Conservation (phyloP, 2,797 vertebrate genomes). For the Chiroxiphia lanceolata region DNA sequence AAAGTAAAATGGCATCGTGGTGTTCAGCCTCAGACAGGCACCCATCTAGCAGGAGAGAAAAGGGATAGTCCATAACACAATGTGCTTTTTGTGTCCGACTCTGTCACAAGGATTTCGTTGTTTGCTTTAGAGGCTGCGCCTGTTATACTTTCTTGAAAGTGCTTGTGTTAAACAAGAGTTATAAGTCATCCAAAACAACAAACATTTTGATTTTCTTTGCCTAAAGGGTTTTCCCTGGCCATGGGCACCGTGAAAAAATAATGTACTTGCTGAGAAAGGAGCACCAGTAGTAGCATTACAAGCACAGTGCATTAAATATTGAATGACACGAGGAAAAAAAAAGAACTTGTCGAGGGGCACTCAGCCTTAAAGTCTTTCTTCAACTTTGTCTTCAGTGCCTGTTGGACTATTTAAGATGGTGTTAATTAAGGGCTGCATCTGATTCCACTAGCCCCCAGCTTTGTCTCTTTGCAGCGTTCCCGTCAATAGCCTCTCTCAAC, state of each 20-base stretch:
- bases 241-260: slow-evolving; percentile 79
- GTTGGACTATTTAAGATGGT: slow-evolving; percentile 78
- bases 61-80: slow-evolving; percentile 73
- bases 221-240: slow-evolving; percentile 77
- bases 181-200: slow-evolving; percentile 79
- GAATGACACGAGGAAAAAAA: slow-evolving; percentile 76
- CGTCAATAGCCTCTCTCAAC: slow-evolving; percentile 65
- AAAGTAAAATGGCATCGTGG: slow-evolving; percentile 78
- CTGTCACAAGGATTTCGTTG: slow-evolving; percentile 75
- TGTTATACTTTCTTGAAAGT: slow-evolving; percentile 77
- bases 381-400: slow-evolving; percentile 76
- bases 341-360: slow-evolving; percentile 76
- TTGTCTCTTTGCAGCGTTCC: slow-evolving; percentile 67
- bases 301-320: slow-evolving; percentile 79
- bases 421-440: slow-evolving; percentile 81
- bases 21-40: slow-evolving; percentile 75
- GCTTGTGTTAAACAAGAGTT: slow-evolving; percentile 78
- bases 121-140: slow-evolving; percentile 79
- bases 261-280: slow-evolving; percentile 79
- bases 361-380: slow-evolving; percentile 79
- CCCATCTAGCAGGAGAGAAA: slow-evolving; percentile 77
- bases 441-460: slow-evolving; percentile 68
- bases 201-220: slow-evolving; percentile 79
- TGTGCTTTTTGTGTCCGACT: slow-evolving; percentile 75
- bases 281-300: slow-evolving; percentile 76